Conservation (phyloP, 2,797 vertebrate genomes). For the Chrosomus eos region DNA sequence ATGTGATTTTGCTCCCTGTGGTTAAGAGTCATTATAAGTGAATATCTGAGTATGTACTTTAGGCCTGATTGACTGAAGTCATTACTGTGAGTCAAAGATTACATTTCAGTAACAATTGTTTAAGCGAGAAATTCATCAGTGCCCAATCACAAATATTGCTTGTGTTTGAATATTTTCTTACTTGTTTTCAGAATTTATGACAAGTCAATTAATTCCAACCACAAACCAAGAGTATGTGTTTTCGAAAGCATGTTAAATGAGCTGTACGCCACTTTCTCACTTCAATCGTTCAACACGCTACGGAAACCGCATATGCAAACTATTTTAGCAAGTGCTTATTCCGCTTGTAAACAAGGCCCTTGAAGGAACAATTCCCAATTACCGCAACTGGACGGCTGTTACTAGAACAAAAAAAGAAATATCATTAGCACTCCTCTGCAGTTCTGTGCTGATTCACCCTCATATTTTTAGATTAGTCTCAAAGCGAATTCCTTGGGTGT, state of each 20-base stretch:
- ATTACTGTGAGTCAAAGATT: not conserved
- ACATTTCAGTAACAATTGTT: conserved; percentile 2
- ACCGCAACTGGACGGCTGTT: conserved; percentile 24
- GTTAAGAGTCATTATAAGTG: not conserved
- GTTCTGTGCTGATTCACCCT: not conserved
- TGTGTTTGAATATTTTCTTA: not conserved
- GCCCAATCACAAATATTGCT: conserved; percentile 18
- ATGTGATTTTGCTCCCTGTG: not conserved
- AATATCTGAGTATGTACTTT: not conserved
- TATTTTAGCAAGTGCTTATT: conserved; percentile 31
- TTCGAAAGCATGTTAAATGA: conserved; percentile 1
- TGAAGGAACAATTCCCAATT: conserved; percentile 27
- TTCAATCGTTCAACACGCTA: not conserved
- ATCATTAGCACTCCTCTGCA: conserved; percentile 13
- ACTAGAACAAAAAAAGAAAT: conserved; percentile 4
- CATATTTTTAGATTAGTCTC: conserved; percentile 1
- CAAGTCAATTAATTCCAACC: conserved; percentile 15
- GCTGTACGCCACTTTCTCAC: not conserved
- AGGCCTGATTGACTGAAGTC: not conserved
- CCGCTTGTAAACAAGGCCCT: conserved; percentile 10
- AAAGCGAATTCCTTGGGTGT: not conserved
- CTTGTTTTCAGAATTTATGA: not conserved
- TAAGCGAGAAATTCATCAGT: not conserved
- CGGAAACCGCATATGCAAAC: conserved; percentile 15
- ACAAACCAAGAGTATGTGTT: not conserved